Conservation (phyloP, 2,113 vertebrate species). For the Bostrychus sinensis region DNA sequence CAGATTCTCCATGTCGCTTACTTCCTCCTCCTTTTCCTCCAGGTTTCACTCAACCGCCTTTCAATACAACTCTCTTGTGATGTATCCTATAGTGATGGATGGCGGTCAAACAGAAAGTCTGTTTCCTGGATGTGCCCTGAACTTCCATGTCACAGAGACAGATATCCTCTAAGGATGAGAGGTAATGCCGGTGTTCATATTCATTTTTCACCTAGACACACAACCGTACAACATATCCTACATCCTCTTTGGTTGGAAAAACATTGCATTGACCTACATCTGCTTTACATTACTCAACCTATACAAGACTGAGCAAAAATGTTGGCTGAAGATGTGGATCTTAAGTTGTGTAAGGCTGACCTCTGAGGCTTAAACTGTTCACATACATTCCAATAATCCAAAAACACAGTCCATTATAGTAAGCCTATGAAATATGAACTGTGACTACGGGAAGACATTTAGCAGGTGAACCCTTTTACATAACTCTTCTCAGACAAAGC, state of each 20-base stretch:
- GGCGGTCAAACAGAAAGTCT: constrained; percentile 36
- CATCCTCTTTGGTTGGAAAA: constrained; percentile 34
- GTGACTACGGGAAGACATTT: constrained; percentile 32
- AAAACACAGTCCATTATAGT: constrained; percentile 2
- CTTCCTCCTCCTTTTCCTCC: neutral
- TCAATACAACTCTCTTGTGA: constrained; percentile 8
- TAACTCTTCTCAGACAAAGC: constrained; percentile 24
- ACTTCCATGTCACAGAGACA: constrained; percentile 71
- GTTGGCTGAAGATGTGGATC: neutral
- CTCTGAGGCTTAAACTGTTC: neutral
- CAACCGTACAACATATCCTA: neutral
- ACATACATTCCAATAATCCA: neutral
- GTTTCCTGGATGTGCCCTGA: constrained; percentile 70
- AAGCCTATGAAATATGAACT: constrained; percentile 19
- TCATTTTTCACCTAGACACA: constrained; percentile 26
- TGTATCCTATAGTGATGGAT: constrained; percentile 44
- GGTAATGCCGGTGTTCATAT: constrained; percentile 22
- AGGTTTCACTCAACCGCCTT: constrained; percentile 2
- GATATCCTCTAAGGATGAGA: constrained; percentile 62
- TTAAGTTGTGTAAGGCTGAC: neutral
- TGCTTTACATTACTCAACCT: constrained; percentile 32
- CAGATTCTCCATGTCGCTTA: constrained; percentile 5
- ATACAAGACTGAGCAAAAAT: neutral
- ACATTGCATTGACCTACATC: constrained; percentile 42
- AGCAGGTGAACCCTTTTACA: constrained; percentile 34